Evolutionary conservation across 2,888 invertebrate genomes (phyloP).

Genomic region (Ennomos fuscantarius): DNA sequence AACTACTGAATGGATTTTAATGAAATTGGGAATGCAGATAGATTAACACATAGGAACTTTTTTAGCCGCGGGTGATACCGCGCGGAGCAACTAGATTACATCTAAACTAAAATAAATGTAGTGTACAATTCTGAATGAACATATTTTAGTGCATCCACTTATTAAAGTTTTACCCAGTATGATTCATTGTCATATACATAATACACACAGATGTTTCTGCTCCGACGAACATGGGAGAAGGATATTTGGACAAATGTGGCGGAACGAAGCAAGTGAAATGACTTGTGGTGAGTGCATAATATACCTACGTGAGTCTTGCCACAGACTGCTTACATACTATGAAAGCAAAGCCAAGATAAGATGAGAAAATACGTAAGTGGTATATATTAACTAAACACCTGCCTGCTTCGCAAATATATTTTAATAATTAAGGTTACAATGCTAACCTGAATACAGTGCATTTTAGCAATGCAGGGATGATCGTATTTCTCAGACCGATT

Average conservation of each 20-base stretch:
- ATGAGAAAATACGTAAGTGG: neutral
- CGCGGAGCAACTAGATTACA: neutral
- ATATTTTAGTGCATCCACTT: slow-evolving; percentile 21
- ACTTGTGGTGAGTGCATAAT: slow-evolving; percentile 84
- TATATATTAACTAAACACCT: too few species aligned
- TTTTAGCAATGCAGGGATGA: neutral
- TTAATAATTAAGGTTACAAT: too few species aligned
- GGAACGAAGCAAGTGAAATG: slow-evolving; percentile 84
- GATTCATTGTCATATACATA: slow-evolving; percentile 13
- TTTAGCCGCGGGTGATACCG: too few species aligned
- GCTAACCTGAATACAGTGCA: slow-evolving; percentile 15
- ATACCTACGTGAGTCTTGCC: too few species aligned
- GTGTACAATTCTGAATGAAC: slow-evolving; percentile 1
- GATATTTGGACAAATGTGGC: slow-evolving; percentile 88
- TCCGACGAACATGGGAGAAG: slow-evolving; percentile 84
- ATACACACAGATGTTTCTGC: slow-evolving; percentile 87
- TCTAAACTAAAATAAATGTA: neutral
- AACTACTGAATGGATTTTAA: too few species aligned
- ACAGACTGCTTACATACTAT: neutral
- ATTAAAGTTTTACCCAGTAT: slow-evolving; percentile 28
- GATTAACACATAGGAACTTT: too few species aligned
- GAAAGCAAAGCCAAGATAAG: neutral
- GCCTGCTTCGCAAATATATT: too few species aligned
- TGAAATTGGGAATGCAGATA: too few species aligned
- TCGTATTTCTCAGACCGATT: slow-evolving; percentile 4